Evolutionary conservation across 92 coral and sea anemone genomes (phyloP).

Genomic region (Plumapathes pennacea): DNA sequence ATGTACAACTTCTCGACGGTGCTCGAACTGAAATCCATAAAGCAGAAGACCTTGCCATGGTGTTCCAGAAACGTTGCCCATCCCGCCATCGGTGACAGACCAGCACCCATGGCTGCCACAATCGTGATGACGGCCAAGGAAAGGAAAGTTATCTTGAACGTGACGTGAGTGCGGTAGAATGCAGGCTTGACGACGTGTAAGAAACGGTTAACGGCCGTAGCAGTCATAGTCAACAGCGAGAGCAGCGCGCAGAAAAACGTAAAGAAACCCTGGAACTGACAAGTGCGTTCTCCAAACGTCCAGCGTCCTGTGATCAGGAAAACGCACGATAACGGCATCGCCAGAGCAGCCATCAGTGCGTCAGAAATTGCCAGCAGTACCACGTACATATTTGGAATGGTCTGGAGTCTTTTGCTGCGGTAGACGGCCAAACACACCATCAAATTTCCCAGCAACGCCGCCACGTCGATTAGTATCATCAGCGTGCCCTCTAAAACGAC

Average conservation of each 20-base stretch:
- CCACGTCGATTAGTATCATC: conserved; percentile 46
- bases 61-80: conserved; percentile 68
- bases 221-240: conserved; percentile 77
- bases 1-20: conserved; percentile 56
- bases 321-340: conserved; percentile 67
- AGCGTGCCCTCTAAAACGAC: conserved; percentile 52
- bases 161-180: conserved; percentile 55
- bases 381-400: conserved; percentile 70
- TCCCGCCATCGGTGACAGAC: conserved; percentile 40
- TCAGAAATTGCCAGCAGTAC: conserved; percentile 78
- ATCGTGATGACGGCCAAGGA: conserved; percentile 38
- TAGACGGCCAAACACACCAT: conserved; percentile 85
- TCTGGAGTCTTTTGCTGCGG: conserved; percentile 68
- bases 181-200: conserved; percentile 72
- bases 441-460: conserved; percentile 64
- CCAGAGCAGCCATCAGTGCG: conserved; percentile 64
- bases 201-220: conserved; percentile 78
- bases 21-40: conserved; percentile 44
- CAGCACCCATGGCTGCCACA: conserved; percentile 70
- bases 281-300: conserved; percentile 44
- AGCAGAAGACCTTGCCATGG: conserved; percentile 74
- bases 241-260: conserved; percentile 63
- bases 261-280: conserved; percentile 80
- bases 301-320: conserved; percentile 66
- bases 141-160: conserved; percentile 23